Percentiles rank a stretch among this genome's conserved stretches.
phyloP scores from a whole-genome alignment of 1,140 invertebrate genomes.

The Drosophila subobscura region DNA sequence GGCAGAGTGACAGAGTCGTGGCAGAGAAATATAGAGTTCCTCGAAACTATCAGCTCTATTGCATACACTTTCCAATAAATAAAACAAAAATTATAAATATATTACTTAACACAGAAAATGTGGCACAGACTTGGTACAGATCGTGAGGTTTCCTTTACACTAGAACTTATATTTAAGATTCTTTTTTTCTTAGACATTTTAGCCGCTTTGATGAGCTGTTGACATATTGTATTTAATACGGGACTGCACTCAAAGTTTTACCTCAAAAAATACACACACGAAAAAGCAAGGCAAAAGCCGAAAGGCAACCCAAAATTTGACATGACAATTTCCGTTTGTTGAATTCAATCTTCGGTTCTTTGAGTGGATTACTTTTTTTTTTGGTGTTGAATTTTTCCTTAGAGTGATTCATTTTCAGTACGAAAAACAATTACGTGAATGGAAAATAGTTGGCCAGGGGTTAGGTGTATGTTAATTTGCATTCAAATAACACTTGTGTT shows the following conservation, averaged over 20 bases:
- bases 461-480: constrained; percentile 22
- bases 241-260: constrained; percentile 41
- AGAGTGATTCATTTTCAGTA: constrained; percentile 64
- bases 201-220: constrained; percentile 72
- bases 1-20: background rate
- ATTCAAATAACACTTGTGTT: constrained; percentile 62
- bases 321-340: constrained; percentile 79
- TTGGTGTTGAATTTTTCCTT: constrained; percentile 17
- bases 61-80: too few relatives aligned
- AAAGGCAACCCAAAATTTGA: constrained; percentile 57
- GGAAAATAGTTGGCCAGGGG: constrained; percentile 14
- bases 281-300: constrained; percentile 4
- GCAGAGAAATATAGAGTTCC: too few relatives aligned
- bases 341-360: constrained; percentile 13
- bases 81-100: too few relatives aligned
- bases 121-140: too few relatives aligned
- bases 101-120: too few relatives aligned
- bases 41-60: too few relatives aligned
- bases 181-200: constrained; percentile 24
- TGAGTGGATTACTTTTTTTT: constrained; percentile 47
- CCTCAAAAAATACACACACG: constrained; percentile 11
- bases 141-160: background rate
- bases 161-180: constrained; percentile 27
- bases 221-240: constrained; percentile 77
- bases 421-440: constrained; percentile 63